Conservation (phyloP, 2,888 invertebrate species). For the Lasioglossum pauxillum region DNA sequence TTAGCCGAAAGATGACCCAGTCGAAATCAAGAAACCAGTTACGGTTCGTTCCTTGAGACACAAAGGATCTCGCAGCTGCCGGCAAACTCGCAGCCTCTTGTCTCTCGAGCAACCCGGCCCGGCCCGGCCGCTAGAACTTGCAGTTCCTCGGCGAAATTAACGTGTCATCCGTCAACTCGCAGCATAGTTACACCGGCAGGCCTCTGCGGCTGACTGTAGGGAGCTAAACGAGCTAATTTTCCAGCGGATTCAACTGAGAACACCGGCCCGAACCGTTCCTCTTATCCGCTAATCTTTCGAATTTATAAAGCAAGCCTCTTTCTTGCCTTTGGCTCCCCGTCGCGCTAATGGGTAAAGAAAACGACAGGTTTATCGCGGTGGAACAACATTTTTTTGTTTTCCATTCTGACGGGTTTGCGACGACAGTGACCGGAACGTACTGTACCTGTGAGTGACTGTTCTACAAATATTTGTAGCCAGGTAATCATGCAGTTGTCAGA, state of each 20-base stretch:
- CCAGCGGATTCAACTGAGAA: not conserved
- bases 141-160: slow-evolving; percentile 58
- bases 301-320: not conserved
- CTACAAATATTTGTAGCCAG: not conserved
- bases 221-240: slow-evolving; percentile 29
- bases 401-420: not conserved
- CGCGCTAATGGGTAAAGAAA: slow-evolving; percentile 19
- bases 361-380: not conserved
- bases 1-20: slow-evolving; percentile 15
- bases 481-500: too few species aligned
- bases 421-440: not conserved
- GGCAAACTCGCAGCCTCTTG: slow-evolving; percentile 31
- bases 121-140: slow-evolving; percentile 33
- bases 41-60: not conserved
- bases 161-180: slow-evolving; percentile 49
- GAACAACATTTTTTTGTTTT: slow-evolving; percentile 3
- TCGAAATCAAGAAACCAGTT: slow-evolving; percentile 31
- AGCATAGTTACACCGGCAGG: slow-evolving; percentile 22
- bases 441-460: not conserved
- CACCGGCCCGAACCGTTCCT: not conserved
- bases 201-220: slow-evolving; percentile 24
- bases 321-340: not conserved
- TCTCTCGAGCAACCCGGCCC: slow-evolving; percentile 34
- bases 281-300: not conserved
- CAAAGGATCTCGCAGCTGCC: slow-evolving; percentile 34